phyloP scores from a whole-genome alignment of 1,140 invertebrate species.

The Lepidurus couesii region DNA sequence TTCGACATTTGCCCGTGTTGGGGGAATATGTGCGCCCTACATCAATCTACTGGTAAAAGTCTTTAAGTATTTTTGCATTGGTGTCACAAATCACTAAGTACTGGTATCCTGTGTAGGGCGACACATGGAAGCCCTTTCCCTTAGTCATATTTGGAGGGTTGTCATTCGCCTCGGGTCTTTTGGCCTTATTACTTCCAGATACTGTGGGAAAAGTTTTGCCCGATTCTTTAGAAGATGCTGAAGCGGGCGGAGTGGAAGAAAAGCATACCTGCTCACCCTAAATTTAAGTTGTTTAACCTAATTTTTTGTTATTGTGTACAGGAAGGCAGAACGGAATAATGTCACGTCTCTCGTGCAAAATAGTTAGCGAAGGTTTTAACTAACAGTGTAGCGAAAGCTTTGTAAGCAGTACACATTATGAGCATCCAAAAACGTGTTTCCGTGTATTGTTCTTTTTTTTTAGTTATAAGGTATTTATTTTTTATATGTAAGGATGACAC shows the following conservation, averaged over 20 bases:
- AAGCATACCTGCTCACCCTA: background rate
- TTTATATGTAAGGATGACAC: too few species aligned
- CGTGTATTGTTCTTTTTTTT: too few species aligned
- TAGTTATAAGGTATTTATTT: too few species aligned
- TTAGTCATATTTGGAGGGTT: background rate
- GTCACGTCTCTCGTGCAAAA: too few species aligned
- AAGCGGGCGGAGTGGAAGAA: background rate
- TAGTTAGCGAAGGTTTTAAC: too few species aligned
- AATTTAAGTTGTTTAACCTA: background rate
- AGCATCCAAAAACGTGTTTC: too few species aligned
- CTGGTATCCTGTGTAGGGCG: background rate
- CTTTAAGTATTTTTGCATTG: background rate
- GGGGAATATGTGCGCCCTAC: conserved; percentile 68
- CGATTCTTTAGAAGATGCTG: background rate
- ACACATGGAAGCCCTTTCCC: conserved; percentile 8
- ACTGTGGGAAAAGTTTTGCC: background rate
- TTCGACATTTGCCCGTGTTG: conserved; percentile 68
- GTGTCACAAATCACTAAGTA: background rate
- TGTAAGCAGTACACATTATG: too few species aligned
- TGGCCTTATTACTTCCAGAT: background rate
- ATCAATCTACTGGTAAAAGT: conserved; percentile 55
- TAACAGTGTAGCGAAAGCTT: too few species aligned
- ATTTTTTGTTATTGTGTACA: too few species aligned
- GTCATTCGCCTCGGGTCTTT: background rate
- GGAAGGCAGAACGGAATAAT: too few species aligned